Conservation (phyloP, 2,888 invertebrate genomes). For the Acanthosepion pharaonis region DNA sequence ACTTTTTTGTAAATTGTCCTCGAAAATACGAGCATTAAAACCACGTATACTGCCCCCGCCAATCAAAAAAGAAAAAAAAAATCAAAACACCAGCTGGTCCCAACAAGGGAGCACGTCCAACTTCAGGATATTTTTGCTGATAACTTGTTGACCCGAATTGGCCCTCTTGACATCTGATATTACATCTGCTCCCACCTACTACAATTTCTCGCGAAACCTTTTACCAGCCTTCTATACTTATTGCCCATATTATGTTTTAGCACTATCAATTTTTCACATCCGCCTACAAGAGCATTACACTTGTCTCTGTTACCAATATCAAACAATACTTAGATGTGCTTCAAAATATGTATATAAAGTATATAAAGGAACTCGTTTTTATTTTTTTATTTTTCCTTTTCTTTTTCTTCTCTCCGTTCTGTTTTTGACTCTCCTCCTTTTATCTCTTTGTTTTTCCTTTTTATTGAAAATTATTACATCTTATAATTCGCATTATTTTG, state of each 20-base stretch:
- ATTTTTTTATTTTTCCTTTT: background rate
- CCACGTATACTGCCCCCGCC: background rate
- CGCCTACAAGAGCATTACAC: background rate
- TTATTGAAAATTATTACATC: background rate
- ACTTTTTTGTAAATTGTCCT: background rate
- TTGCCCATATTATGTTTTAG: background rate
- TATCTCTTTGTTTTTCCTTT: too few species aligned
- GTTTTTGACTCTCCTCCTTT: background rate
- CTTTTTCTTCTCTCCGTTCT: background rate
- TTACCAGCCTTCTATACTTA: background rate
- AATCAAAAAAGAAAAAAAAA: background rate
- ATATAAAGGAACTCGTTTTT: background rate
- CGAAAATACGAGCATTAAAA: background rate
- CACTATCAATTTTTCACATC: background rate
- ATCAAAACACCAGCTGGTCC: background rate
- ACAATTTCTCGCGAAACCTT: background rate
- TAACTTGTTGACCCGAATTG: conserved; percentile 22
- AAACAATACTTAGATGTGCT: background rate
- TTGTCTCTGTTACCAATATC: background rate
- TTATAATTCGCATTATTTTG: background rate
- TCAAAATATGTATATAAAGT: background rate
- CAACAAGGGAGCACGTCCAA: background rate
- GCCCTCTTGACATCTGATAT: conserved; percentile 2
- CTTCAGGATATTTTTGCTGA: background rate
- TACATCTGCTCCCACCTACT: background rate